Evolutionary conservation across 2,888 invertebrate species (phyloP).

Genomic region (Pandemis corylana): DNA sequence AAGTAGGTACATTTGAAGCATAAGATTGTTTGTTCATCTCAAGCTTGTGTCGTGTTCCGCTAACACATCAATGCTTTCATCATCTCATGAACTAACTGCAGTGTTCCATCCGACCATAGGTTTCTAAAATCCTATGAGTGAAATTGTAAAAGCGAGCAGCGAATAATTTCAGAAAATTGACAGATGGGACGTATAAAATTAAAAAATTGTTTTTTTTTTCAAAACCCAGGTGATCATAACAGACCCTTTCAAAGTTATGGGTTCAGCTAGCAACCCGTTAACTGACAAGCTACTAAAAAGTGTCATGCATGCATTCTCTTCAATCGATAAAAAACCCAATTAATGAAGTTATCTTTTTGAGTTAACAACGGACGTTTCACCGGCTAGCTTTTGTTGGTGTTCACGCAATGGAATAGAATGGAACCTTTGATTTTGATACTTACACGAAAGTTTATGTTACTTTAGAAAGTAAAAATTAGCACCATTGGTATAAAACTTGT

Average conservation of each 20-base stretch:
- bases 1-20: constrained; percentile 31
- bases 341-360: background rate
- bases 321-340: background rate
- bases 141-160: background rate
- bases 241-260: background rate
- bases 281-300: background rate
- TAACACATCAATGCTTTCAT: constrained; percentile 71
- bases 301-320: constrained; percentile 2
- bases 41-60: constrained; percentile 72
- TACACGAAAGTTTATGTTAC: background rate
- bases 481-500: no score
- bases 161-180: background rate
- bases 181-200: constrained; percentile 34
- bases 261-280: background rate
- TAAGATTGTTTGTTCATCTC: constrained; percentile 48
- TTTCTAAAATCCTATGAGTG: background rate
- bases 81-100: constrained; percentile 58
- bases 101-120: constrained; percentile 45
- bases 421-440: background rate
- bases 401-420: background rate
- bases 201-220: constrained; percentile 2
- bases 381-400: background rate
- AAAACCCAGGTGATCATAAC: constrained; percentile 20
- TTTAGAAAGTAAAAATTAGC: background rate
- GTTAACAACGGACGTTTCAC: background rate